phyloP scores from a whole-genome alignment of 2,113 vertebrate species.

The Columbina picui region DNA sequence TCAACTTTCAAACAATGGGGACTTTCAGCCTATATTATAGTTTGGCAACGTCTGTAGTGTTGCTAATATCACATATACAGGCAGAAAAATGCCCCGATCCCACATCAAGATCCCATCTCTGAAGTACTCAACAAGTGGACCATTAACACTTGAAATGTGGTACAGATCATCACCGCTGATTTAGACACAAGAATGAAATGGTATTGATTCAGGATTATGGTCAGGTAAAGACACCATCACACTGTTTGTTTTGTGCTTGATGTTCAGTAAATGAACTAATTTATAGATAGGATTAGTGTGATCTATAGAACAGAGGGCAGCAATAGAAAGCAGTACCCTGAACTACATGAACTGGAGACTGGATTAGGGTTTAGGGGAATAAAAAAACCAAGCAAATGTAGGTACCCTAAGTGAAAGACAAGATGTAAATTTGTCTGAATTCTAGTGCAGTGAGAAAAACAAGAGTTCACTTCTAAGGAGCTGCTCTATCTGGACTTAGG shows the following conservation, averaged over 20 bases:
- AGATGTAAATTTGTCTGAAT: neutral
- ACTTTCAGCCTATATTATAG: neutral
- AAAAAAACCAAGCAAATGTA: neutral
- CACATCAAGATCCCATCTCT: neutral
- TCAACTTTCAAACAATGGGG: neutral
- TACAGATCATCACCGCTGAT: neutral
- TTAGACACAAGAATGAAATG: neutral
- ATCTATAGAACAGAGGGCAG: neutral
- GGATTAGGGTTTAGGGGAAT: neutral
- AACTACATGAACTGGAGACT: neutral
- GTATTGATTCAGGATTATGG: slow-evolving; percentile 46
- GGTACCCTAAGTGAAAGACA: neutral
- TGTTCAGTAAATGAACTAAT: slow-evolving; percentile 42
- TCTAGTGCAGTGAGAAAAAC: neutral
- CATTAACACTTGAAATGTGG: neutral
- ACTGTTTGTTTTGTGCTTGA: slow-evolving; percentile 47
- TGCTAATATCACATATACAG: neutral
- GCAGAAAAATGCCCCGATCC: neutral
- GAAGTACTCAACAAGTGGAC: neutral
- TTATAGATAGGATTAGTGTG: slow-evolving; percentile 29
- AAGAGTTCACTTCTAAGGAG: neutral
- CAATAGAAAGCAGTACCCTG: neutral
- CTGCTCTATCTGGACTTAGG: neutral
- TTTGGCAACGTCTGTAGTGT: neutral
- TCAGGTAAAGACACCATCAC: neutral